Evolutionary conservation across 2,113 vertebrate species (phyloP), one percentile per base, ranked within the genome.

Genomic region (Nansenia antarctica): DNA sequence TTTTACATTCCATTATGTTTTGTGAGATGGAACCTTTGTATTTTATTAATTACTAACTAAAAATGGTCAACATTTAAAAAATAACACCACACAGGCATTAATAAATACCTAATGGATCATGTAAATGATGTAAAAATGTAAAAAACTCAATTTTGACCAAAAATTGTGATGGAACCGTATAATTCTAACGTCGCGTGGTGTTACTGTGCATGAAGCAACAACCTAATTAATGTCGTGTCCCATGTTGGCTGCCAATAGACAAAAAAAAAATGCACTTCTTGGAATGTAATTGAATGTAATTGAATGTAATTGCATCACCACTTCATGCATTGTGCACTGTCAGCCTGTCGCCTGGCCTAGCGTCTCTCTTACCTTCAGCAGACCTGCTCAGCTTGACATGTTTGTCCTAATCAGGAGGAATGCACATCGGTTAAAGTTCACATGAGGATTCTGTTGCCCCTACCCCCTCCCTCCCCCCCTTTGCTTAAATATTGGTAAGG

Each of bases 371-470:
- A 34, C 72, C 59, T 76, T 63, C 76, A 82, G 14, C 3, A 12
- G 24, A 35, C 76, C 67, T 74, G 75, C 76, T 57, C 78, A 62
- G 73, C 80, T 76, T 45, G 70, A 27, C 63, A 52, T 79, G 78
- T 87, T 89, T 80, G 74, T 74, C 68, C 52, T 77, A 85, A 88
- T 89, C 83, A 80, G 75, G 67, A 65, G 79, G 87, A 91, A 89
- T 89, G 84, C 78, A 62, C 62, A n/a, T 37, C 54, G 83, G 84
- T 77, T 86, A 89, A 88, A 87, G 88, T 91, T 91, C 86, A 89
- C 78, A 3, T 53, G 30, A 84, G 81, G 84, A 79, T 86, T 79
- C 75, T 5, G 62, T 72, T 88, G 81, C 70, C 15, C 20, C 77
- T 73, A 57, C 58, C 67, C 47, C 47, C 47, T 18, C 2, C 14